Evolutionary conservation across 37 sponge, comb jelly and placozoan genomes (phyloP).

Genomic region (Chondrilla cf. caribensis): DNA sequence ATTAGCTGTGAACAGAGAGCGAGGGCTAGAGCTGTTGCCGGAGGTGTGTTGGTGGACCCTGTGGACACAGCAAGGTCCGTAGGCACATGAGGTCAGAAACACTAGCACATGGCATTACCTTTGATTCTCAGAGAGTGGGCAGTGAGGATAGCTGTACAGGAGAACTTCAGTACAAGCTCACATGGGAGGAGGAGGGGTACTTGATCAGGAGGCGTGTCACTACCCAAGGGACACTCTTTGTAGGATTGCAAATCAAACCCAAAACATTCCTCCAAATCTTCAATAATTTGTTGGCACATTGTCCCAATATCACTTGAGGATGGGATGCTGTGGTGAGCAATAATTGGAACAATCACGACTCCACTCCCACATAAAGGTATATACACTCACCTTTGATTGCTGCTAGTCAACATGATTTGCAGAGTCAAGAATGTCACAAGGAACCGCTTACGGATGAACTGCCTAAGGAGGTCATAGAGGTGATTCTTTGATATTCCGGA

Average conservation of each 20-base stretch:
- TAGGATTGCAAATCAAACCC: conserved; percentile 35
- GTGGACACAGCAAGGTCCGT: not conserved
- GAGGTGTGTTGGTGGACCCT: conserved; percentile 76
- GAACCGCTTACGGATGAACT: conserved; percentile 23
- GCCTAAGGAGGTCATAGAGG: not conserved
- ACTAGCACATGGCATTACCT: conserved; percentile 31
- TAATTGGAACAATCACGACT: too few relatives aligned
- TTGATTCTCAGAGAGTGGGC: conserved; percentile 67
- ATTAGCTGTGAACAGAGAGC: conserved; percentile 66
- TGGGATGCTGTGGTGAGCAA: too few relatives aligned
- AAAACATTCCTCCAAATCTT: conserved; percentile 60
- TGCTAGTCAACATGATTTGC: conserved; percentile 8
- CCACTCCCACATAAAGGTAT: too few relatives aligned
- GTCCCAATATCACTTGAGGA: too few relatives aligned
- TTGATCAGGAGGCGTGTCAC: not conserved
- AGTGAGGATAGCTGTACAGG: conserved; percentile 62
- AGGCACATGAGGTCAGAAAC: not conserved
- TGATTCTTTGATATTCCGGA: too few relatives aligned
- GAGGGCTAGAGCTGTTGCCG: conserved; percentile 69
- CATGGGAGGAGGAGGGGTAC: conserved; percentile 33
- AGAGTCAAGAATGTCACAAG: conserved; percentile 30
- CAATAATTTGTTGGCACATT: conserved; percentile 41
- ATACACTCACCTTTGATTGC: too few relatives aligned
- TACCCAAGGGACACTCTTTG: not conserved
- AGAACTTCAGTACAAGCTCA: conserved; percentile 61